Conservation (phyloP, 2,797 vertebrate genomes). For the Clarias fuscus region DNA sequence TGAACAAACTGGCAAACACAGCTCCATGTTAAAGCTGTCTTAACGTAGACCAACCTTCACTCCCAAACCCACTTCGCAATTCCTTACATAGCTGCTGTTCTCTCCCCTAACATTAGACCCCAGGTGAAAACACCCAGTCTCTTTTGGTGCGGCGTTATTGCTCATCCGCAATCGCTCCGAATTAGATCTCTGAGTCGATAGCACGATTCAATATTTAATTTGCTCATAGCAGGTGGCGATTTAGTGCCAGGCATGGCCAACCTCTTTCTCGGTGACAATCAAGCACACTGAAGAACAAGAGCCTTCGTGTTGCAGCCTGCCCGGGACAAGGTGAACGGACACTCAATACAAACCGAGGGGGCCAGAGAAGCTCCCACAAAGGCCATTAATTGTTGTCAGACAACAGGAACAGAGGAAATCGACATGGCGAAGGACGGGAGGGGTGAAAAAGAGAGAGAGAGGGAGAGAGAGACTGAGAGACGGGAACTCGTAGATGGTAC, state of each 20-base stretch:
- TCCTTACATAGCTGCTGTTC: slow-evolving; percentile 68
- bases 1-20: slow-evolving; percentile 8
- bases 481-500: background rate
- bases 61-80: slow-evolving; percentile 54
- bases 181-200: slow-evolving; percentile 82
- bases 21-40: background rate
- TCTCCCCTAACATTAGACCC: slow-evolving; percentile 61
- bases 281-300: slow-evolving; percentile 17
- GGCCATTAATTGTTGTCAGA: slow-evolving; percentile 51
- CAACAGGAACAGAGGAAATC: slow-evolving; percentile 45
- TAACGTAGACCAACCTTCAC: background rate
- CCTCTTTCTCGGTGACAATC: slow-evolving; percentile 22
- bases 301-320: slow-evolving; percentile 31
- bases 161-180: slow-evolving; percentile 77
- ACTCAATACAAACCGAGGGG: slow-evolving; percentile 42
- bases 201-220: slow-evolving; percentile 83
- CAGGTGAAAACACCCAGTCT: slow-evolving; percentile 61
- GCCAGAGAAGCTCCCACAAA: slow-evolving; percentile 27
- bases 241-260: slow-evolving; percentile 53
- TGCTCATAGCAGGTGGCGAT: slow-evolving; percentile 76
- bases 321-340: slow-evolving; percentile 41
- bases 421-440: slow-evolving; percentile 7
- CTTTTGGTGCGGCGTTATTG: slow-evolving; percentile 66
- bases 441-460: background rate
- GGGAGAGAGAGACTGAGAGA: background rate